Evolutionary conservation across 2,113 vertebrate species (phyloP), one percentile per base, ranked within the genome.

Genomic region (Ptychochromis oligacanthus): DNA sequence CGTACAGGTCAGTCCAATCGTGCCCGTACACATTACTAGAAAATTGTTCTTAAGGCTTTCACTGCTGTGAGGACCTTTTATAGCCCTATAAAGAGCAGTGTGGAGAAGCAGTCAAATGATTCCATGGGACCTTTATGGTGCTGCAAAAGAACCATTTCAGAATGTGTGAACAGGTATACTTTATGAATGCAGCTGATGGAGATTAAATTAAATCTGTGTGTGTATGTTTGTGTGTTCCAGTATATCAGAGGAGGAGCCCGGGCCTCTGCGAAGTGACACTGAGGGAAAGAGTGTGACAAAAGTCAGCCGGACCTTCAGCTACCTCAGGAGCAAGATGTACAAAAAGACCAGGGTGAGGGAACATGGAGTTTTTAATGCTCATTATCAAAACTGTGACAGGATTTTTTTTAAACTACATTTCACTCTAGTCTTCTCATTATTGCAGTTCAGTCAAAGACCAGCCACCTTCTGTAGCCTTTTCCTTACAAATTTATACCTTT

Each of bases 321-420:
- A 99, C 96, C 96, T 99, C 96, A 99, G 93, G 95, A 99, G 96
- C 94, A 99, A 99, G 95, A 99, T 99, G 98, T 98, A 97, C 94
- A 99, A 98, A 90, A 99, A 98, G 91, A 97, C 95, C 89, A 97
- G 95, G 96, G 98, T 99, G 90, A 96, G 95, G 4, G 15, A 60
- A 70, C 5, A 5, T 26, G 6, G 14, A 9, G 11, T 46, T 43
- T 80, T 58, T 46, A 54, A 15, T 55, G 22, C 17, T 46, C 14
- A 10, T 28, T n/a, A 18, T 40, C 49, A 36, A 56, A 49, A 11
- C 5, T 22, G 52, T n/a, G 52, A n/a, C 52, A n/a, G 18, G 18
- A 18, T 49, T 49, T 70, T 70, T 10, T 20, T 31, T 70, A 17
- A 14, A 31, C 0, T n/a, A 13, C 46, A 0, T 10, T 72, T 54